Base-by-base conservation (phyloP, 2,888 invertebrate genomes). In the Erpobdella octoculata region DNA sequence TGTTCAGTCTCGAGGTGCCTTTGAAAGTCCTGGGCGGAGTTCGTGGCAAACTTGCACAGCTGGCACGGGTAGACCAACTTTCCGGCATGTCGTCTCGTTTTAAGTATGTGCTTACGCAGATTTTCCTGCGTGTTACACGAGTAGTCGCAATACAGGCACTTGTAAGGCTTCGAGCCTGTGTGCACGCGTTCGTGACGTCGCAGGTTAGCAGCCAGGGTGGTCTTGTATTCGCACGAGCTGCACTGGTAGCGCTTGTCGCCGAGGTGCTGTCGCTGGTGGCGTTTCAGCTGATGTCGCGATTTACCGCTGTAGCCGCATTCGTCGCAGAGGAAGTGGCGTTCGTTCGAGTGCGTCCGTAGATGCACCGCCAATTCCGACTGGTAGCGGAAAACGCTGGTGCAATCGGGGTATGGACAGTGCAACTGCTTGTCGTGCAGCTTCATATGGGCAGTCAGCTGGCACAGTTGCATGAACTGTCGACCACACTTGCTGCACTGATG, bases 101-200 rank as follows among this genome's bases (percentile, higher is more conserved):
- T 88, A 0, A 91, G 84, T 1, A 92, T 89, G 83, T 93, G 93
- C 79, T 93, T 92, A 4, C 93, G 87, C 15, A 93, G 87, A 81
- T 93, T 93, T 81, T 92, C 93, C 89, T 91, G 81, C 0, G 80
- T 81, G 74, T 83, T 83, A 74, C 82, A 83, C 4, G 86, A 86
- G 82, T 91, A 93, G 1, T 86, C 79, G 79, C 93, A 93, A 75
- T 85, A 84, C 0, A 83, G 84, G 75, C 83, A 84, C 72, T 81
- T 79, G 74, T 80, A 83, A 1, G 83, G 83, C 71, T 82, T 82
- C 4, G 79, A 77, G 31, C 83, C 83, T 18, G 81, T 81, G 73
- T 84, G 83, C 48, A 83, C 80, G 36, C 82, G 76, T 79, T 82
- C 80, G 73, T 84, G 83, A 4, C 83, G 75, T 18, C 78, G 76